Evolutionary conservation across 2,888 invertebrate genomes (phyloP).

Genomic region (Lasius platythorax): DNA sequence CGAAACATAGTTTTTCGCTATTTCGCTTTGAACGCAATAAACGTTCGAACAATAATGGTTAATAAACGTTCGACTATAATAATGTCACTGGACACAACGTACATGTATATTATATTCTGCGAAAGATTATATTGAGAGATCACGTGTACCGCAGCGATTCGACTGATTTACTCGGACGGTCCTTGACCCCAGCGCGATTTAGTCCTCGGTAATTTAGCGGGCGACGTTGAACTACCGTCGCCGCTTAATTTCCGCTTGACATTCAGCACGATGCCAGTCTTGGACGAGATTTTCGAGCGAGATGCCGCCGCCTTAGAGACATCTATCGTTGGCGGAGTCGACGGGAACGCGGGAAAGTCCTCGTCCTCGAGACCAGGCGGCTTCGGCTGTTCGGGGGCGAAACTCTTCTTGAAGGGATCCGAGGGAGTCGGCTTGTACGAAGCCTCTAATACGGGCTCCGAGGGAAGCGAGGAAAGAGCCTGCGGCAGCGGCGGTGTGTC

Average conservation of each 20-base stretch:
- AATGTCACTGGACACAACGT: neutral
- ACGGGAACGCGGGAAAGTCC: constrained; percentile 78
- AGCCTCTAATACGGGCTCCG: constrained; percentile 18
- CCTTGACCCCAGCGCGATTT: constrained; percentile 84
- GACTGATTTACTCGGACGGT: constrained; percentile 76
- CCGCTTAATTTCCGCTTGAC: constrained; percentile 80
- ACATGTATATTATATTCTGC: too few species aligned
- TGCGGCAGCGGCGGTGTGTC: neutral
- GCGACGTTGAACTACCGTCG: constrained; percentile 63
- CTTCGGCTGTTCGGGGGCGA: constrained; percentile 80
- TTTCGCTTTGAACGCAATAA: neutral
- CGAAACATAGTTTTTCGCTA: neutral
- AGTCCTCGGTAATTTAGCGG: constrained; percentile 76
- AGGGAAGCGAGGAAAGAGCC: constrained; percentile 2
- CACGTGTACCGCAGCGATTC: constrained; percentile 11
- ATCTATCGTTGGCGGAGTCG: constrained; percentile 67
- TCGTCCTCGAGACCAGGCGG: constrained; percentile 83
- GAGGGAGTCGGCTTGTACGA: constrained; percentile 48
- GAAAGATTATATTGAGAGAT: neutral
- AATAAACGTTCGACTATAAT: neutral
- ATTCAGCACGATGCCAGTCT: constrained; percentile 81
- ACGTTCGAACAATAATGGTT: neutral
- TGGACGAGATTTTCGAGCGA: constrained; percentile 75
- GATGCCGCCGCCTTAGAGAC: constrained; percentile 46
- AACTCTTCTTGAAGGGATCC: constrained; percentile 68